Base-by-base conservation (phyloP, 2,888 invertebrate genomes). In the Agriopis aurantiaria region DNA sequence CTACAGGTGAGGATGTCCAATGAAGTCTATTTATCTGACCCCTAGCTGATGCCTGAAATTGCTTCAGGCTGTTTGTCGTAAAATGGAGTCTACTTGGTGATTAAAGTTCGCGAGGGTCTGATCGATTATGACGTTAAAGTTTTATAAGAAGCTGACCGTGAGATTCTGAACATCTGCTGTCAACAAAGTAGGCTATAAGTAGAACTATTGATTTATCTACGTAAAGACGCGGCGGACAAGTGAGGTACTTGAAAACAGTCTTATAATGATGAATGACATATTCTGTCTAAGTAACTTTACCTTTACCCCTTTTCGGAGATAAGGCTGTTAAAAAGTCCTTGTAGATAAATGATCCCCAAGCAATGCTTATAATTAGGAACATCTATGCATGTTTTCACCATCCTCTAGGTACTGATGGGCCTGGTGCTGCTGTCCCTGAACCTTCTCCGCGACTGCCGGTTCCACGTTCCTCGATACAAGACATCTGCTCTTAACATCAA, bases 391-490 rank as follows among this genome's bases (percentile, higher is more conserved):
- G 12, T 51, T 51, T 69, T 70, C 59, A 63, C 58, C 70, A 65
- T 56, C 78, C 65, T 81, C 11, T 85, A 97, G 97, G 96, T 97
- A 84, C 91, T 96, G 85, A 96, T 97, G 92, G 97, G 97, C 52
- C 82, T 97, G 74, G 95, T 97, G 80, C 96, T 96, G 75, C 94
- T 97, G 61, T 95, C 96, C 0, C 90, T 97, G 86, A 97, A 97
- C 89, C 93, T 97, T 80, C 93, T 97, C 84, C 95, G 96, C 51
- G 97, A 97, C 90, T 97, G 97, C 91, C 96, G 96, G 74, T 95
- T 97, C 84, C 96, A 97, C 86, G 91, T 96, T 80, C 95, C 96
- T 58, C 96, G 96, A 76, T 97, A 96, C 91, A 95, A 96, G 82
- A 87, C 86, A 68, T 97, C 97, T 8, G 97, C 97, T 1, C 93